These are phyloP conservation scores for Philereme vetulata DNA, from an alignment of 2,888 invertebrate genomes.

Conservation along the genomic window DNA sequence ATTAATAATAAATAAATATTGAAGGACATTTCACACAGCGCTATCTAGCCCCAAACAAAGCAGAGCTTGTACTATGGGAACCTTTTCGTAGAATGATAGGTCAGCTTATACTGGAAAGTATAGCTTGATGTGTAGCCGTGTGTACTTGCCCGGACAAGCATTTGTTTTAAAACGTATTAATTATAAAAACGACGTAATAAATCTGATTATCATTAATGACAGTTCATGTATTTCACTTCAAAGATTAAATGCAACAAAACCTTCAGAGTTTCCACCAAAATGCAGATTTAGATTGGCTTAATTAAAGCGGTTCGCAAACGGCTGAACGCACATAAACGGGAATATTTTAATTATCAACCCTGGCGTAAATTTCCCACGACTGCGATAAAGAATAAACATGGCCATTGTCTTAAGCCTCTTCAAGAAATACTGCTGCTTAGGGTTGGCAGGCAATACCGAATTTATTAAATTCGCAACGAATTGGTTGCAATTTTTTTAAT, in stretches of 20 bases:
- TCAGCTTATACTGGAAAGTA: too few species aligned
- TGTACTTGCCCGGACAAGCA: too few species aligned
- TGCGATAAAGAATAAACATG: slow-evolving; percentile 83
- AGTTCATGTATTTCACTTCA: background rate
- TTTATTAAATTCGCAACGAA: background rate
- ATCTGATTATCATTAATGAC: too few species aligned
- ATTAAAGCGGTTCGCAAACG: slow-evolving; percentile 60
- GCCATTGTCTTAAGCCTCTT: slow-evolving; percentile 75
- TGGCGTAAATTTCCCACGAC: slow-evolving; percentile 82
- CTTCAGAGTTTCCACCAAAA: slow-evolving; percentile 18
- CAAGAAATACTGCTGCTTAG: slow-evolving; percentile 71
- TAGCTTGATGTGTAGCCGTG: too few species aligned
- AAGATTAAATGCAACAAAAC: slow-evolving; percentile 11
- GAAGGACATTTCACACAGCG: too few species aligned
- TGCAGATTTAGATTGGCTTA: slow-evolving; percentile 71
- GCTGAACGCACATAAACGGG: slow-evolving; percentile 57
- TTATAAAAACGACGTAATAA: too few species aligned
- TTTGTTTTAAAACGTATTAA: too few species aligned
- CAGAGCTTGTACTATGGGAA: too few species aligned
- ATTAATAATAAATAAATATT: too few species aligned
- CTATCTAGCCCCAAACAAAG: too few species aligned
- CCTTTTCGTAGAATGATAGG: too few species aligned
- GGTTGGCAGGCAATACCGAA: slow-evolving; percentile 52
- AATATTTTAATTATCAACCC: slow-evolving; percentile 80
- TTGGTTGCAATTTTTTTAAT: too few species aligned